phyloP scores from a whole-genome alignment of 2,113 vertebrate genomes.

The Strigops habroptila region DNA sequence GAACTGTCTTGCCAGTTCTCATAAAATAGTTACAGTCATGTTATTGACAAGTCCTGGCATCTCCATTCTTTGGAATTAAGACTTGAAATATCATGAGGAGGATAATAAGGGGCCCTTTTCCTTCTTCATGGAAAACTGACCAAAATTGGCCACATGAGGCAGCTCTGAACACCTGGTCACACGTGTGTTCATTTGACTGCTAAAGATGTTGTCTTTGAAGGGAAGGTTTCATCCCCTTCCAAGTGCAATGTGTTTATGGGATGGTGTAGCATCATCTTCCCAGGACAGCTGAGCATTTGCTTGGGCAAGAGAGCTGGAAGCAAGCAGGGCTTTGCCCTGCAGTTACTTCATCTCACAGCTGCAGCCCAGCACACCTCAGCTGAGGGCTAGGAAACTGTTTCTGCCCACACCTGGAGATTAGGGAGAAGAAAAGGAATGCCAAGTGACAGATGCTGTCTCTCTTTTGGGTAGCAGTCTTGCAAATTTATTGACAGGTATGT shows the following conservation, averaged over 20 bases:
- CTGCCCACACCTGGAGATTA: neutral
- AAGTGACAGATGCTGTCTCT: neutral
- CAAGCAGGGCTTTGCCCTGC: neutral
- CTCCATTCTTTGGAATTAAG: constrained; percentile 1
- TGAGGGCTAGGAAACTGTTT: neutral
- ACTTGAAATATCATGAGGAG: neutral
- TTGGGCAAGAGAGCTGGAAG: neutral
- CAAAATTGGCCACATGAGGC: neutral
- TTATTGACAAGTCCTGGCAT: neutral
- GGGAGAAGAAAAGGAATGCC: neutral
- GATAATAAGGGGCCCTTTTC: neutral
- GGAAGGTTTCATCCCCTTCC: neutral
- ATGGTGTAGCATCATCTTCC: neutral
- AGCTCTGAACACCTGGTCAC: neutral
- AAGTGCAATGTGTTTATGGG: neutral
- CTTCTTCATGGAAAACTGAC: neutral
- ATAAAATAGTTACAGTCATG: neutral
- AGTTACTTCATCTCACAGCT: neutral
- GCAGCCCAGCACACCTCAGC: neutral
- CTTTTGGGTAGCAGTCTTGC: neutral
- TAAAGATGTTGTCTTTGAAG: neutral
- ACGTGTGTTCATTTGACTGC: neutral
- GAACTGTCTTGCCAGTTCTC: neutral
- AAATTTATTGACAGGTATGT: neutral
- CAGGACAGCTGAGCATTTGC: neutral